These are phyloP conservation scores for Sylvietta virens DNA, from an alignment of 2,113 vertebrate genomes.

Conservation along the genomic window DNA sequence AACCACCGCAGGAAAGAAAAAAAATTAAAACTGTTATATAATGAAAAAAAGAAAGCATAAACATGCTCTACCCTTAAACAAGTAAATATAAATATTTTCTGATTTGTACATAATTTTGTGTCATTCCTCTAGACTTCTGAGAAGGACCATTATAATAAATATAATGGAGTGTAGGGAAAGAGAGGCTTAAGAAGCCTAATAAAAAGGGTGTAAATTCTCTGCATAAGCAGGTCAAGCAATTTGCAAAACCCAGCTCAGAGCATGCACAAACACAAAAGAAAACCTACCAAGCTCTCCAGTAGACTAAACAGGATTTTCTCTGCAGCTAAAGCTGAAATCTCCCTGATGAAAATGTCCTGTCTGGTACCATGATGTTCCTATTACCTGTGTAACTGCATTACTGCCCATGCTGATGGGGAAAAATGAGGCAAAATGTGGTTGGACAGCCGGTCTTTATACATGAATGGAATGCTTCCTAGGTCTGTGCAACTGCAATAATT, in stretches of 20 bases:
- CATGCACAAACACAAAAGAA: not conserved
- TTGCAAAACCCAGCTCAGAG: not conserved
- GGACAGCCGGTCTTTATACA: not conserved
- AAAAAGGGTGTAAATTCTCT: not conserved
- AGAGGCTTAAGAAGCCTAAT: not conserved
- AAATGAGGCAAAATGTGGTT: not conserved
- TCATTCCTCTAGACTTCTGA: not conserved
- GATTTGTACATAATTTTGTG: not conserved
- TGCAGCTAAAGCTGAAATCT: not conserved
- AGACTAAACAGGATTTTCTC: not conserved
- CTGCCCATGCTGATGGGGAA: not conserved
- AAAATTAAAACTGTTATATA: not conserved
- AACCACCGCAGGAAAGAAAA: not conserved
- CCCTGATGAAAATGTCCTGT: not conserved
- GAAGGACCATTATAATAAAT: not conserved
- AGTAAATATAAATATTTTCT: not conserved
- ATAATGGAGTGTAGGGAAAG: not conserved
- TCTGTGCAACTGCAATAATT: not conserved
- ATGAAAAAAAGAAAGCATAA: not conserved
- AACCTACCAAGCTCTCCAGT: not conserved
- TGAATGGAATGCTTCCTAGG: not conserved
- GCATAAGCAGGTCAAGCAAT: not conserved
- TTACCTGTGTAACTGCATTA: not conserved
- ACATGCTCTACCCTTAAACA: not conserved
- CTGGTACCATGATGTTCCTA: not conserved